A percentile compares a stretch with the other conserved stretches of the same genome.
phyloP scores from a whole-genome alignment of 2,113 vertebrate genomes.

The Cromileptes altivelis region DNA sequence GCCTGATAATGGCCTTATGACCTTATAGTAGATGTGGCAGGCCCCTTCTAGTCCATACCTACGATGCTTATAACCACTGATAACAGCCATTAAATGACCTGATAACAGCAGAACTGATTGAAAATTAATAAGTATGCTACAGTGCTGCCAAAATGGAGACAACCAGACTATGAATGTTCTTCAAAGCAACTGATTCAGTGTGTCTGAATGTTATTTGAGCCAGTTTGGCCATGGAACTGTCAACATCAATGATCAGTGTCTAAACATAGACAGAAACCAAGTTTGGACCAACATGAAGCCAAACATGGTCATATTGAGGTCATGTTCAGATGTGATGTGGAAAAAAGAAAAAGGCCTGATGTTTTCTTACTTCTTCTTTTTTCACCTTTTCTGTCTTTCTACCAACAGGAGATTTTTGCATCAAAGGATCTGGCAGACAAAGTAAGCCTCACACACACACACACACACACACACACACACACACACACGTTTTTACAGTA shows the following conservation, averaged over 20 bases:
- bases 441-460: conserved; percentile 71
- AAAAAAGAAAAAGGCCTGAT: neutral
- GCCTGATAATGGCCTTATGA: too few species aligned
- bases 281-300: neutral
- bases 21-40: too few species aligned
- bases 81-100: too few species aligned
- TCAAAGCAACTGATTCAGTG: conserved; percentile 19
- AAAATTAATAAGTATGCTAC: neutral
- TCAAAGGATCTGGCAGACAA: conserved; percentile 80
- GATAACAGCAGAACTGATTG: too few species aligned
- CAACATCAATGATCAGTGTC: neutral
- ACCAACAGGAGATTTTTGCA: conserved; percentile 76
- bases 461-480: conserved; percentile 3
- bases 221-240: conserved; percentile 16
- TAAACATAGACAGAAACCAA: conserved; percentile 23
- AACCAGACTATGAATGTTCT: neutral
- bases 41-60: too few species aligned
- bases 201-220: conserved; percentile 1
- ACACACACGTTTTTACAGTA: conserved; percentile 14
- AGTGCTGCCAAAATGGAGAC: neutral
- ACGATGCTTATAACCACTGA: too few species aligned
- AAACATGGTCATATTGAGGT: neutral
- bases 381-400: neutral
- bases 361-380: neutral
- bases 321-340: neutral